Percentiles rank a stretch among this genome's conserved stretches.
Evolutionary conservation across 2,888 invertebrate genomes (phyloP).

Genomic region (Clitarchus hookeri): DNA sequence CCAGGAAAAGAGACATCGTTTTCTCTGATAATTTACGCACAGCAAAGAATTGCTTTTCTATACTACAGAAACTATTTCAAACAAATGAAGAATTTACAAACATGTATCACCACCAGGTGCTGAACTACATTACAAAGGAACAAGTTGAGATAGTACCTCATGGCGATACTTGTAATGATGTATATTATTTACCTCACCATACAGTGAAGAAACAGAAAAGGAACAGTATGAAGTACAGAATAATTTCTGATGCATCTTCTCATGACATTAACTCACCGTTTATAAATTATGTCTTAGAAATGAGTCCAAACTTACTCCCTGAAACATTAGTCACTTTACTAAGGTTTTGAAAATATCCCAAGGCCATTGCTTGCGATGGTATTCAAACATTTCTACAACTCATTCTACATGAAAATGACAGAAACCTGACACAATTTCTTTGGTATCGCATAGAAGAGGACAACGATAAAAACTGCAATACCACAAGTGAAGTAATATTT

Average conservation of each 20-base stretch:
- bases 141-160: too few species aligned
- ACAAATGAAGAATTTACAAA: too few species aligned
- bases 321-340: background rate
- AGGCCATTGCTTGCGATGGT: background rate
- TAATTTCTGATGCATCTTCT: background rate
- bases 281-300: background rate
- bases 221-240: background rate
- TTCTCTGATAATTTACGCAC: too few species aligned
- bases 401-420: background rate
- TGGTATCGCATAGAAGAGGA: background rate
- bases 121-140: too few species aligned
- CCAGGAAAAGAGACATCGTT: too few species aligned
- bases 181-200: too few species aligned
- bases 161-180: too few species aligned
- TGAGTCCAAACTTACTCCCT: conserved; percentile 9
- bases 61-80: too few species aligned
- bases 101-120: too few species aligned
- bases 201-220: too few species aligned
- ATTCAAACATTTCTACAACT: conserved; percentile 21
- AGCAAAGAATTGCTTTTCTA: too few species aligned
- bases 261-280: background rate
- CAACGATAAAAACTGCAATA: background rate
- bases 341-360: background rate
- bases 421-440: background rate
- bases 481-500: conserved; percentile 5